These are phyloP conservation scores for Catharus fuscescens DNA, from an alignment of 2,113 vertebrate species.

Conservation along the genomic window DNA sequence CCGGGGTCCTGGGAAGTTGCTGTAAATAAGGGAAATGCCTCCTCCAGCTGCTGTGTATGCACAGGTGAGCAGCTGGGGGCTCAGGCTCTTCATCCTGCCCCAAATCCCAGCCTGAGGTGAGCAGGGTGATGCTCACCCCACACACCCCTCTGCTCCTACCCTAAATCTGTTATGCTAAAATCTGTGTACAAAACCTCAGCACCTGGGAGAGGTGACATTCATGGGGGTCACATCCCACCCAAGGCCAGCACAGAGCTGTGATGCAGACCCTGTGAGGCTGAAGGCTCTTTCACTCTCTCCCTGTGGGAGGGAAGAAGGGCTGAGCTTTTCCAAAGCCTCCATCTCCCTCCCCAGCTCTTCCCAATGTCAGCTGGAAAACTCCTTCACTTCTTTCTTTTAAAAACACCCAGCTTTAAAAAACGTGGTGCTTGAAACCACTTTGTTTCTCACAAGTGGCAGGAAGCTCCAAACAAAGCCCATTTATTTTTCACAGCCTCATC, in stretches of 20 bases:
- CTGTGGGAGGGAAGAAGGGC: background rate
- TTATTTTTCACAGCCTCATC: slow-evolving; percentile 5
- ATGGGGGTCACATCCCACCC: background rate
- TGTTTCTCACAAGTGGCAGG: slow-evolving; percentile 13
- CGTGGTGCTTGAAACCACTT: background rate
- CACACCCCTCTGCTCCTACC: background rate
- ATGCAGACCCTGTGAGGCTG: background rate
- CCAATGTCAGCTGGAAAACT: background rate
- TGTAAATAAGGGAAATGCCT: background rate
- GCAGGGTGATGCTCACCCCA: background rate
- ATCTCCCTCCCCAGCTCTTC: background rate
- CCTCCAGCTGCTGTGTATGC: background rate
- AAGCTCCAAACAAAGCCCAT: background rate
- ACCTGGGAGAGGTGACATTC: background rate
- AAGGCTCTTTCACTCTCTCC: background rate
- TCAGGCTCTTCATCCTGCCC: background rate
- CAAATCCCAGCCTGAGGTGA: accelerated
- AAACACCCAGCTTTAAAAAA: background rate
- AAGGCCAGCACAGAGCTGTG: background rate
- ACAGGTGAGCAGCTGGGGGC: background rate
- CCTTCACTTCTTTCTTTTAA: background rate
- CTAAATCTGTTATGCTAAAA: too few relatives aligned
- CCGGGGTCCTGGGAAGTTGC: background rate
- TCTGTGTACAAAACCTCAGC: accelerated
- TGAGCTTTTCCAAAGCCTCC: background rate